Conservation (phyloP, 2,113 vertebrate species). For the Aldabrachelys gigantea region DNA sequence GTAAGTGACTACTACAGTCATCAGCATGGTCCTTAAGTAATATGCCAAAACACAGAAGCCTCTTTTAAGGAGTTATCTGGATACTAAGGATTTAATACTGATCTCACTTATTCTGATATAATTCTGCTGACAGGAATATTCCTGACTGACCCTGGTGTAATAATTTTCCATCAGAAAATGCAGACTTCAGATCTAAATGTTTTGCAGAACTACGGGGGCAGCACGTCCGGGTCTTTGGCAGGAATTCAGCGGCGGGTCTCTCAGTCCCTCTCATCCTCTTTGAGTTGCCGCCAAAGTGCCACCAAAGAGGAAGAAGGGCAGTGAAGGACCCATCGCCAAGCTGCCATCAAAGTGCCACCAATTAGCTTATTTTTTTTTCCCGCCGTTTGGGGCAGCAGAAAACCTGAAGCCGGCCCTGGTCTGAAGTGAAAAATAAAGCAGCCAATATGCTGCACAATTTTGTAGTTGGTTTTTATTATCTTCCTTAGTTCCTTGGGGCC, state of each 20-base stretch:
- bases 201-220: neutral
- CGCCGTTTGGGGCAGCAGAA: no score
- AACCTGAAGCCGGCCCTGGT: neutral
- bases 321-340: no score
- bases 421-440: no score
- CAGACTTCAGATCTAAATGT: neutral
- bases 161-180: neutral
- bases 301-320: no score
- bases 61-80: neutral
- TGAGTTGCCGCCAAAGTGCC: no score
- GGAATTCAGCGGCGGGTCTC: no score
- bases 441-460: neutral
- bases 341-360: no score
- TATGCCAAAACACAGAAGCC: fast-evolving
- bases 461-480: fast-evolving
- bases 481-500: fast-evolving
- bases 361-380: no score
- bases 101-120: neutral
- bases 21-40: fast-evolving
- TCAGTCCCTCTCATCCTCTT: no score
- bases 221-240: no score
- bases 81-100: fast-evolving
- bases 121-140: neutral
- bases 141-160: neutral
- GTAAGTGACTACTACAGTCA: neutral